Base-by-base conservation (phyloP, 2,888 invertebrate species). In the Dioctria rufipes region DNA sequence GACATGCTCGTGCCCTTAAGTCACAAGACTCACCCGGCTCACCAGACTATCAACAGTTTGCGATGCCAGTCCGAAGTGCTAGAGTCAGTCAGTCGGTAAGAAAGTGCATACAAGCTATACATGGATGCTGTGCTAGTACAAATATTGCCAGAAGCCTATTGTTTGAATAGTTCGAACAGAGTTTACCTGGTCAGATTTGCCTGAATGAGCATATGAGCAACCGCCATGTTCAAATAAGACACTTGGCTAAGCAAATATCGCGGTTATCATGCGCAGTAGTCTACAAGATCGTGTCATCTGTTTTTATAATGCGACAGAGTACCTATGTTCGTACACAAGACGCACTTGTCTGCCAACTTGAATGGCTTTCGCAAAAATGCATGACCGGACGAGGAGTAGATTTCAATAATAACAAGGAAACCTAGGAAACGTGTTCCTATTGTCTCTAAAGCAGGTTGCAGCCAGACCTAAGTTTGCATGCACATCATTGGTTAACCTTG, bases 111-210 rank as follows among this genome's bases (percentile, higher is more conserved):
- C 25, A 25, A 25, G 25, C 25, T 25, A 25, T 2, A 25, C 39
- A 61, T 37, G 61, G 61, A 61, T 58, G 11, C 37, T 39, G 25
- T 11, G 37, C 4, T 61, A 61, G 61, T 25, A 61, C 37, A 61
- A 61, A 61, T 61, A 61, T 61, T 39, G 61, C 61, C 61, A 61
- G 61, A 61, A 61, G 61, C 4, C 37, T 11, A 61, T 61, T 61
- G 61, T 61, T 61, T 61, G 39, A 4, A 61, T 37, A 66, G 46
- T 42, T 66, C 6, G n/a, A 42, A 5, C 46, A 5, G 11, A 8
- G 66, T 40, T 66, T 66, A 66, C 37, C 66, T 66, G 9, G 40
- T 42, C n/a, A 66, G 66, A 66, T 66, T 66, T 66, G 66, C 66
- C n/a, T 66, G 66, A 66, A 66, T 66, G 66, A 42, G 46, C n/a